A percentile compares a stretch with the other conserved stretches of the same genome.
phyloP scores from a whole-genome alignment of 2,888 invertebrate species.

The Hydriomena furcata region DNA sequence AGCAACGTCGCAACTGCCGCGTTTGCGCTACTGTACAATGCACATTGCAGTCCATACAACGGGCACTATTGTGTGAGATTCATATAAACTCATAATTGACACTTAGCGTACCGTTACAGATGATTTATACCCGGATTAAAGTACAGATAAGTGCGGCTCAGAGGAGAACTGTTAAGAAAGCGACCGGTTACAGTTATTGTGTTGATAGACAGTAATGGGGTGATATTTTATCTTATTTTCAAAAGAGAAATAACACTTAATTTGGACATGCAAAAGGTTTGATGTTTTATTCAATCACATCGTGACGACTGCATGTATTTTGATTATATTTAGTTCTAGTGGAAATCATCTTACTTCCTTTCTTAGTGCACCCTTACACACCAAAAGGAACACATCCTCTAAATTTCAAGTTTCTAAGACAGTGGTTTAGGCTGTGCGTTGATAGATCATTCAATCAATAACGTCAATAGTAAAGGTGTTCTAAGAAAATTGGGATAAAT shows the following conservation, averaged over 20 bases:
- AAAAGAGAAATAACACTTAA: conserved; percentile 6
- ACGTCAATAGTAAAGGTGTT: no score
- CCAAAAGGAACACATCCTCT: no score
- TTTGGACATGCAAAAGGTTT: no score
- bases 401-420: no score
- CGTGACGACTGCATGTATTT: no score
- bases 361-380: no score
- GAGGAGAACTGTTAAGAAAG: conserved; percentile 15
- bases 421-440: no score
- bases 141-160: conserved; percentile 18
- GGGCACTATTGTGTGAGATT: conserved; percentile 18
- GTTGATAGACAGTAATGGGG: conserved; percentile 19
- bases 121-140: conserved; percentile 30
- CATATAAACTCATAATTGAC: conserved; percentile 30
- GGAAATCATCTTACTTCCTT: no score
- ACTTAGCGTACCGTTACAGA: conserved; percentile 28
- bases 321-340: no score
- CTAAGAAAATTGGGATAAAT: no score
- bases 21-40: conserved; percentile 10
- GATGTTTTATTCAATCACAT: no score
- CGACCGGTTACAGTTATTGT: conserved; percentile 14
- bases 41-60: conserved; percentile 20
- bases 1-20: conserved; percentile 6
- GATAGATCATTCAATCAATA: no score
- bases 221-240: conserved; percentile 15